phyloP scores from a whole-genome alignment of 1,140 invertebrate genomes.

The Pseudoatta argentina region DNA sequence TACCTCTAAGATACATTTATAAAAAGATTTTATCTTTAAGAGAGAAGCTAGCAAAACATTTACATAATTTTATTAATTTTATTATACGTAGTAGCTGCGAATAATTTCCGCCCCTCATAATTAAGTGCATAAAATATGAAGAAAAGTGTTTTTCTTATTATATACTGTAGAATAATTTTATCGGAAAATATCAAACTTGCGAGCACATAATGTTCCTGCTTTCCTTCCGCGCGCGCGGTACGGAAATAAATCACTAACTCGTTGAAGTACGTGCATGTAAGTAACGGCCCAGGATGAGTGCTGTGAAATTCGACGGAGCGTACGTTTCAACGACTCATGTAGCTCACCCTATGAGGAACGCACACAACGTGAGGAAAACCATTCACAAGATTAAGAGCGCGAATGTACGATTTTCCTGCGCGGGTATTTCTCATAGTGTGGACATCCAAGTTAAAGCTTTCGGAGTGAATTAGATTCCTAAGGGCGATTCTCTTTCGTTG shows the following conservation, averaged over 20 bases:
- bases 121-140: slow-evolving; percentile 4
- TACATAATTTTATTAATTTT: slow-evolving; percentile 1
- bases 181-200: slow-evolving; percentile 7
- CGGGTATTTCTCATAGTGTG: slow-evolving; percentile 22
- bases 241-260: slow-evolving; percentile 40
- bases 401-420: slow-evolving; percentile 23
- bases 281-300: slow-evolving; percentile 41
- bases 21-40: background rate
- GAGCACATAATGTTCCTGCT: slow-evolving; percentile 16
- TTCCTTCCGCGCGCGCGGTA: background rate
- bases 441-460: slow-evolving; percentile 18
- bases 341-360: slow-evolving; percentile 4
- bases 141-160: background rate
- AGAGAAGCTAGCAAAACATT: background rate
- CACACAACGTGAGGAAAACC: background rate
- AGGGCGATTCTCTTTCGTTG: slow-evolving; percentile 10
- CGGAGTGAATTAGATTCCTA: slow-evolving; percentile 42
- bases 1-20: background rate
- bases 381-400: slow-evolving; percentile 45
- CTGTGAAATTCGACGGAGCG: slow-evolving; percentile 32
- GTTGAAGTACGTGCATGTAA: slow-evolving; percentile 46
- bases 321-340: slow-evolving; percentile 21
- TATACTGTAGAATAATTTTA: background rate
- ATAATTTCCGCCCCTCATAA: background rate
- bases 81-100: background rate